Base-by-base conservation (phyloP, 2,797 vertebrate species). In the Amblyraja radiata region DNA sequence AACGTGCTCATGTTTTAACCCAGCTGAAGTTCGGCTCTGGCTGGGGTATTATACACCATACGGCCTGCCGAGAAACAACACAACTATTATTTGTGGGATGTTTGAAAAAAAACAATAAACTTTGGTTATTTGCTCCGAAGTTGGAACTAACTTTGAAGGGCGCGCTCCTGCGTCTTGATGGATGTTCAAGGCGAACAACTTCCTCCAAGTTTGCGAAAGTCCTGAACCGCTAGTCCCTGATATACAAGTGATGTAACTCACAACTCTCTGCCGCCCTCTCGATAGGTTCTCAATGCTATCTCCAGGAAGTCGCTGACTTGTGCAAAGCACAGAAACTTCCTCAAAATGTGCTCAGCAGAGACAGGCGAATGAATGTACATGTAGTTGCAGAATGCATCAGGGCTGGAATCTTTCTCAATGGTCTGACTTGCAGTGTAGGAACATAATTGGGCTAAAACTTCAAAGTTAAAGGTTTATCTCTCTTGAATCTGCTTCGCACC, bases 1-100 rank as follows among this genome's bases (percentile, higher is more conserved):
- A 96, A 95, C 96, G 96, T 97, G 95, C 96, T 98, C 97, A 98
- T 98, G 94, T 97, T 92, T 88, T 88, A 74, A 74, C n/a, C 16
- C 90, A 74, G 65, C 97, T 97, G 96, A 95, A 95, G 95, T 95
- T 95, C 94, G 94, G 95, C 94, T 65, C 94, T 95, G 95, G 95
- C 95, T 95, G 94, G 81, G 54, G 11, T 94, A 94, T 93, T 95
- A 95, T 96, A 96, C 95, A 96, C 97, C 97, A 97, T 97, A 95
- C 96, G 96, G 96, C 94, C 96, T 95, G 94, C 94, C 95, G 95
- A 93, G 96, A 96, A 95, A 95, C 95, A 96, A 96, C 95, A 95
- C 93, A 95, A 94, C 90, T 93, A 93, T 97, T 97, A 96, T 95
- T 94, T 93, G 83, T 18, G 32, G 36, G 68, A 39, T 93, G 76